Evolutionary conservation across 1,140 invertebrate genomes (phyloP).

Genomic region (Ostrea edulis): DNA sequence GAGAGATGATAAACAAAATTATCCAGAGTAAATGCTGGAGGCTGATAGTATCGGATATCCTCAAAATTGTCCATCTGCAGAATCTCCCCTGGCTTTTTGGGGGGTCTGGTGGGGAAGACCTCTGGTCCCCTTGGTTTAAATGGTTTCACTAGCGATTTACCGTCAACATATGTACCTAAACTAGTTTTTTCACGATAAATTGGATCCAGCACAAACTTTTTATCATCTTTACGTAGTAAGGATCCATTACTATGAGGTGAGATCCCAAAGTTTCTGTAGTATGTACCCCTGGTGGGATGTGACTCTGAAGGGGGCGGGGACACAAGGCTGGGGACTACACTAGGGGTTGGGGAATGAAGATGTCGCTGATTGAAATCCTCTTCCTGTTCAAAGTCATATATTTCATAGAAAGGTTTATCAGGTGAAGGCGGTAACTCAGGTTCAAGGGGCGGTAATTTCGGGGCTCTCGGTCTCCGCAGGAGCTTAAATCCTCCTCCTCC

Average conservation of each 20-base stretch:
- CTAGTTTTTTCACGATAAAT: conserved; percentile 70
- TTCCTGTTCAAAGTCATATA: conserved; percentile 53
- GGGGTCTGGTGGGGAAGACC: conserved; percentile 66
- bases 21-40: conserved; percentile 75
- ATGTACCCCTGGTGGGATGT: conserved; percentile 45
- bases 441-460: conserved; percentile 65
- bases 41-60: conserved; percentile 71
- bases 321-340: conserved; percentile 70
- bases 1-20: conserved; percentile 72
- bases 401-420: conserved; percentile 59
- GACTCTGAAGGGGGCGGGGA: conserved; percentile 74
- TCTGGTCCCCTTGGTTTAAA: conserved; percentile 75
- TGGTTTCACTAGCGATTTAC: conserved; percentile 71
- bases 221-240: conserved; percentile 66
- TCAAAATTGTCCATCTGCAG: conserved; percentile 63
- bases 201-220: conserved; percentile 75
- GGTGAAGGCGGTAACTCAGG: conserved; percentile 57
- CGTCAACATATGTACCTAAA: conserved; percentile 74
- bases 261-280: conserved; percentile 46
- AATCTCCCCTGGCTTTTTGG: conserved; percentile 65
- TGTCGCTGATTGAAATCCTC: conserved; percentile 41
- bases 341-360: conserved; percentile 65
- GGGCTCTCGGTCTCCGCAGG: conserved; percentile 69
- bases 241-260: conserved; percentile 65
- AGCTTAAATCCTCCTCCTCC: conserved; percentile 53